phyloP scores from a whole-genome alignment of 2,113 vertebrate genomes.

The Rhinolophus sinicus region DNA sequence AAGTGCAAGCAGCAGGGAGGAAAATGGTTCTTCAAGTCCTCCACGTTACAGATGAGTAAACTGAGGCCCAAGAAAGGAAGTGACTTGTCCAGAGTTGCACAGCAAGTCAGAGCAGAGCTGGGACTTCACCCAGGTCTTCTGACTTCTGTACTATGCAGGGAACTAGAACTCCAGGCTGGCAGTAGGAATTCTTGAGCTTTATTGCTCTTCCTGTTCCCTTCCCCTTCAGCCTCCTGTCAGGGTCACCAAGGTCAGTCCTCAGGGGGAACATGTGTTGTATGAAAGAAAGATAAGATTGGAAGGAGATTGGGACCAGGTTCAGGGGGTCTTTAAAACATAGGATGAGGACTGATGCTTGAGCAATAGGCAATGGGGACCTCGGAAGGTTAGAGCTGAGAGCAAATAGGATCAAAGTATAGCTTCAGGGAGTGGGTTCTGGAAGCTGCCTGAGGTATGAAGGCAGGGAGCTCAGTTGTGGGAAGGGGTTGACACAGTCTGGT shows the following conservation, averaged over 20 bases:
- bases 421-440: neutral
- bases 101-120: neutral
- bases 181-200: neutral
- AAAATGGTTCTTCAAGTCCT: no score
- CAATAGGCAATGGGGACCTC: neutral
- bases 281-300: neutral
- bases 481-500: neutral
- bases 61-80: neutral
- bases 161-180: neutral
- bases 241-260: neutral
- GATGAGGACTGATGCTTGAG: neutral
- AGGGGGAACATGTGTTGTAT: neutral
- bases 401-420: neutral
- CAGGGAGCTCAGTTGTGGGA: neutral
- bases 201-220: neutral
- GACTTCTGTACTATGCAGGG: neutral
- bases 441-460: neutral
- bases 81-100: neutral
- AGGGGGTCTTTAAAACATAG: neutral
- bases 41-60: neutral
- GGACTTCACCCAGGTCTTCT: neutral
- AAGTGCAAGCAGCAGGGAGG: slow-evolving; percentile 54
- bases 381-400: neutral
- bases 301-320: neutral
- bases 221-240: neutral